Evolutionary conservation across 2,113 vertebrate species (phyloP).

Genomic region (Poecilia latipinna): DNA sequence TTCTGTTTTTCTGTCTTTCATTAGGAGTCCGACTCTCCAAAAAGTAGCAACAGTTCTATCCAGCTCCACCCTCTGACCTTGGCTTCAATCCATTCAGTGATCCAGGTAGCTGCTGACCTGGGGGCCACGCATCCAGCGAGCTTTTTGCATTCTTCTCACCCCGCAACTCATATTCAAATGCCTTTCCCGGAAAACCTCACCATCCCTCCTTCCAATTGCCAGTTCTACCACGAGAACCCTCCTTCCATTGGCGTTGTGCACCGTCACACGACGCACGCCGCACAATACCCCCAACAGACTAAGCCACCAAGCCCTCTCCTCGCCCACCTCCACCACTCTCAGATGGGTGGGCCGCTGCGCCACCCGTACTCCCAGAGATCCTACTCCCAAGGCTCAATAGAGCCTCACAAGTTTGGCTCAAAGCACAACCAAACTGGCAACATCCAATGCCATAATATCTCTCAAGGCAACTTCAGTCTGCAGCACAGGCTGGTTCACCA

Average conservation of each 20-base stretch:
- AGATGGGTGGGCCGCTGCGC: slow-evolving; percentile 61
- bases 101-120: slow-evolving; percentile 83
- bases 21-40: slow-evolving; percentile 91
- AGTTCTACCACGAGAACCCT: slow-evolving; percentile 75
- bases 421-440: slow-evolving; percentile 67
- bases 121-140: slow-evolving; percentile 80
- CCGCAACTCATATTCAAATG: slow-evolving; percentile 60
- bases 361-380: slow-evolving; percentile 43
- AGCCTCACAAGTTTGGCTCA: slow-evolving; percentile 51
- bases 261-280: slow-evolving; percentile 48
- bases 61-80: slow-evolving; percentile 82
- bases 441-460: slow-evolving; percentile 40
- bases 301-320: slow-evolving; percentile 67
- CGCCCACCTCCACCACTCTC: slow-evolving; percentile 72
- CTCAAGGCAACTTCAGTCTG: slow-evolving; percentile 56
- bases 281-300: slow-evolving; percentile 63
- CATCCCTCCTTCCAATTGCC: slow-evolving; percentile 71
- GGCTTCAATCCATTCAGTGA: slow-evolving; percentile 81
- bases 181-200: slow-evolving; percentile 62
- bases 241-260: slow-evolving; percentile 73
- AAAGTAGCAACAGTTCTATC: slow-evolving; percentile 80
- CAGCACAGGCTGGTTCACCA: slow-evolving; percentile 54
- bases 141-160: slow-evolving; percentile 82
- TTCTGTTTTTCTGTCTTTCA: slow-evolving; percentile 25
- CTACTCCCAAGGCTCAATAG: slow-evolving; percentile 38